Base-by-base conservation (phyloP, 35 echinoderm and acorn worm species). In the Apostichopus parvimensis region DNA sequence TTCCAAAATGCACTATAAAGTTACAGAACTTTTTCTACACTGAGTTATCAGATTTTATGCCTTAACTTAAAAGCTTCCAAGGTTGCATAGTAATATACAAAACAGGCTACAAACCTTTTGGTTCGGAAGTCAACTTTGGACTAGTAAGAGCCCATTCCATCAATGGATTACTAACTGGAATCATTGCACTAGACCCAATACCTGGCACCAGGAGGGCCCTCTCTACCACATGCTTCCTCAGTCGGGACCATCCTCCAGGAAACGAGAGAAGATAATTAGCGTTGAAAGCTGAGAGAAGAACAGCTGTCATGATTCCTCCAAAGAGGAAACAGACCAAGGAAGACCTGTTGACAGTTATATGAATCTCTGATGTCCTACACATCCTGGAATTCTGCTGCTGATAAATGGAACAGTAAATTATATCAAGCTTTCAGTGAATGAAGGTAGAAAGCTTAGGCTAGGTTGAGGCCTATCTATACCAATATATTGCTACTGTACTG, bases 301-400 rank as follows among this genome's bases (percentile, higher is more conserved):
- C 73, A 15, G 87, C 87, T 10, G 87, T 81, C 15, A 91, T 24
- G 18, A 94, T 80, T 11, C 93, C 87, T 26, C 93, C 93, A 20
- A 91, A 72, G 1, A 94, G 15, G 62, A 91, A 94, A 81, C 77
- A 94, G 0, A 94, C 11, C 24, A 94, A n/a, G 26, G 93, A 94
- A 17, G 93, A 91, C 56, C 91, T 94, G 88, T 26, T 75, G 64
- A 91, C 20, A 5, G 83, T 86, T 14, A 86, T 86, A 6, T 86
- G 83, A 14, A 86, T 86, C 56, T 86, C 83, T 80, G 78, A 45
- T 80, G 78, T 80, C 25, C 34, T 80, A 26, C 78, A 80, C 78
- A 80, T 80, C 13, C 34, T 80, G 13, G 9, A 11, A 45, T 45
- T 45, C 34, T 45, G 34, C 34, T 45, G 34, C 2, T 45, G 34